Evolutionary conservation across 1,140 invertebrate genomes (phyloP), one percentile per base, ranked within the genome.

Genomic region (Drosophila biarmipes): DNA sequence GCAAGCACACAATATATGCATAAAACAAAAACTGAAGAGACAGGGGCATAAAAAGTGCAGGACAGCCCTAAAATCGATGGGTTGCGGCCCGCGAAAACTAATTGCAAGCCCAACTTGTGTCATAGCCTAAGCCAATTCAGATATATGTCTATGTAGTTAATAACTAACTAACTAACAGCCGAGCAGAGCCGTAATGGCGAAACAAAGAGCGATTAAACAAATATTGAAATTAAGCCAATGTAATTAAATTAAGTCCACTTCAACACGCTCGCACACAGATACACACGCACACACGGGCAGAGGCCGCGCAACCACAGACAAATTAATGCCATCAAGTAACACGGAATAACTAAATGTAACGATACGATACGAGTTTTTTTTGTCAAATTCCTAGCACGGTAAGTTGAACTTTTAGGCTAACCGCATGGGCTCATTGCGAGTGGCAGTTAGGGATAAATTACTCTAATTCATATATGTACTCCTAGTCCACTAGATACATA

Each of bases 211-310:
- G 58, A 55, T 52, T 43, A 57, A 51, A 37, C 66, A 73, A 80
- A 73, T 81, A 87, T 78, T 56, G 52, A 74, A 59, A 75, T 37
- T 81, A 86, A 87, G 78, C 73, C 72, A 49, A 75, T 79, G 75
- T 82, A 82, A 85, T 87, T 78, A 71, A 62, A 74, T 84, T 82
- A 84, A 82, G 80, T 59, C 48, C 56, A 85, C 61, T 80, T 69
- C 45, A 48, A 66, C 53, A 64, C 51, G 35, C 62, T 48, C 34
- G 27, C 42, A 48, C 31, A 45, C 6, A 58, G 17, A 56, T 14
- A 48, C 34, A 31, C 7, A 57, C 19, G n/a, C 29, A 45, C 40
- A 59, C 15, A 56, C 31, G 40, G 21, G 38, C 14, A 4, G 24
- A 4, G 24, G 24, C 24, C 24, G 5, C 17, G 43, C n/a, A 64